Percentiles rank a stretch among this genome's conserved stretches.
phyloP scores from a whole-genome alignment of 2,797 vertebrate genomes.

The Amazonetta brasiliensis region DNA sequence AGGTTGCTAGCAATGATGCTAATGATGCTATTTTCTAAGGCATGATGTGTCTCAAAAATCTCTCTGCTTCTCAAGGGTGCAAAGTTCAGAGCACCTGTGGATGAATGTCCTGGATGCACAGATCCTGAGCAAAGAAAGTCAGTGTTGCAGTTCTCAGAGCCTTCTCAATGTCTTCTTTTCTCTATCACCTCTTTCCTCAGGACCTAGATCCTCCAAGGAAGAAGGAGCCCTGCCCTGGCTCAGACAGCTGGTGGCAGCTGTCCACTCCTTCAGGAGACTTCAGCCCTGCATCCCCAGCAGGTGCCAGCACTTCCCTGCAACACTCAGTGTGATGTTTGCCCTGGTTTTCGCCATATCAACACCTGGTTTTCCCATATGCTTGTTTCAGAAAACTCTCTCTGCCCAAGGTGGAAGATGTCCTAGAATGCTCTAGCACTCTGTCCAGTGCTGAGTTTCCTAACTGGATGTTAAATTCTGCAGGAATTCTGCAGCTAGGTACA shows the following conservation, averaged over 20 bases:
- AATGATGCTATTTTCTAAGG: not conserved
- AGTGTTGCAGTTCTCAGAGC: not conserved
- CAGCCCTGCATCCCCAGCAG: not conserved
- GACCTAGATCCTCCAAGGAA: not conserved
- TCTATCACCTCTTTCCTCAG: not conserved
- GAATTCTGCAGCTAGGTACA: not conserved
- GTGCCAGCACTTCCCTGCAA: fast-evolving
- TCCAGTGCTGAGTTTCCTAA: not conserved
- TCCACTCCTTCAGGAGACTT: not conserved
- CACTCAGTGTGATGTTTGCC: not conserved
- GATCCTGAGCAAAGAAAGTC: not conserved
- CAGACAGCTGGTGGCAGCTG: fast-evolving
- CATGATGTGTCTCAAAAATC: not conserved
- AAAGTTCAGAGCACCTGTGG: fast-evolving
- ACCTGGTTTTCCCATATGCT: fast-evolving
- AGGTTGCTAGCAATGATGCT: not conserved
- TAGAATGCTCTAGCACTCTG: not conserved
- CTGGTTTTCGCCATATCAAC: not conserved
- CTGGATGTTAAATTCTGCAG: not conserved
- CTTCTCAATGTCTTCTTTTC: not conserved
- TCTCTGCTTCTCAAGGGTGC: not conserved
- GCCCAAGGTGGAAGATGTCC: not conserved
- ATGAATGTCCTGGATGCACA: not conserved
- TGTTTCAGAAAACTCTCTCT: not conserved
- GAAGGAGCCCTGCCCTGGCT: not conserved